Percentiles rank a stretch among this genome's conserved stretches.
phyloP scores from a whole-genome alignment of 2,113 vertebrate species.

The Oceanodroma tethys region DNA sequence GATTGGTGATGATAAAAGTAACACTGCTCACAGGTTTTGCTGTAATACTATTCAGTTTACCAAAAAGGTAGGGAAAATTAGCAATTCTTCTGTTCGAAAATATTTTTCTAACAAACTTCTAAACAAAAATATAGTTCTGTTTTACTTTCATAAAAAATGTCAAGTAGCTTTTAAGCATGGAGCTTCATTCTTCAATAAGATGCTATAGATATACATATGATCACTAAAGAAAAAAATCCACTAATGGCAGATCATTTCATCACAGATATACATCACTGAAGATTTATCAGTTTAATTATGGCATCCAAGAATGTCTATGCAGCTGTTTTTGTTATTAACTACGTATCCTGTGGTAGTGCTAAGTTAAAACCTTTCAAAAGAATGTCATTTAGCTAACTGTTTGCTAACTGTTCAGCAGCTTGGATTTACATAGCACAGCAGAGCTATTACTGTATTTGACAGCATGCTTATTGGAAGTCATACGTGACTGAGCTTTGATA shows the following conservation, averaged over 20 bases:
- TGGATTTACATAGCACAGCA: not conserved
- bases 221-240: not conserved
- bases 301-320: not conserved
- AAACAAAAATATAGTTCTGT: conserved; percentile 20
- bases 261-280: not conserved
- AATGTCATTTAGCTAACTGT: not conserved
- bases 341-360: not conserved
- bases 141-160: not conserved
- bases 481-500: not conserved
- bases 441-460: not conserved
- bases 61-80: not conserved
- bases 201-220: not conserved
- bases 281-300: not conserved
- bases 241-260: not conserved
- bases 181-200: not conserved
- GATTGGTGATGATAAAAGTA: not conserved
- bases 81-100: not conserved
- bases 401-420: not conserved
- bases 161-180: not conserved
- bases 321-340: not conserved
- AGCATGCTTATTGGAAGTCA: not conserved
- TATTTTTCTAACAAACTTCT: not conserved
- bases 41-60: conserved; percentile 10
- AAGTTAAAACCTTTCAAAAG: not conserved
- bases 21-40: not conserved